phyloP scores from a whole-genome alignment of 2,888 invertebrate genomes.

The Andrena chrysosceles region DNA sequence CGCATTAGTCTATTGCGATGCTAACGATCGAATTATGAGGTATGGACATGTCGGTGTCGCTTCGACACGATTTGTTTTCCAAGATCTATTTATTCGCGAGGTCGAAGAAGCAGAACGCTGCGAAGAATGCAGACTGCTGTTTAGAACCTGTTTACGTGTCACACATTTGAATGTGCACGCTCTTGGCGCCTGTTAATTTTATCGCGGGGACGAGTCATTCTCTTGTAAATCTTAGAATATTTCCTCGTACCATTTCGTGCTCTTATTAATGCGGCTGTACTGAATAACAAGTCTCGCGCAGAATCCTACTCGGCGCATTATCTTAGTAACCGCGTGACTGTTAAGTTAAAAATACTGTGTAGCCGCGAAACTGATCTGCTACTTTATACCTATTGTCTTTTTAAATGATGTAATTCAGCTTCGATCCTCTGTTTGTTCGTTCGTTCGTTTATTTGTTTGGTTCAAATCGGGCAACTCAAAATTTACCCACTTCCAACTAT shows the following conservation, averaged over 20 bases:
- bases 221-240: not conserved
- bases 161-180: not conserved
- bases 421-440: no score
- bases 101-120: not conserved
- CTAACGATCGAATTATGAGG: not conserved
- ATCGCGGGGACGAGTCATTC: not conserved
- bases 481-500: no score
- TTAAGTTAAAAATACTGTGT: no score
- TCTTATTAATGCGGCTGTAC: not conserved
- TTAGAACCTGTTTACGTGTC: not conserved
- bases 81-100: not conserved
- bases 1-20: not conserved
- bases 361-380: no score
- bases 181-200: conserved; percentile 1
- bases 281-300: not conserved
- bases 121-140: no score
- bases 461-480: no score
- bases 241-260: not conserved
- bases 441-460: no score
- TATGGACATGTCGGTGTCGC: not conserved
- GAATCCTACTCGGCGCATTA: no score
- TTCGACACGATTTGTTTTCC: not conserved
- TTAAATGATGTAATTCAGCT: no score
- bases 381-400: no score
- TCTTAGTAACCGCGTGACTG: no score